Evolutionary conservation across 2,113 vertebrate genomes (phyloP), one percentile per base, ranked within the genome.

Genomic region (Eupsittula cactorum): DNA sequence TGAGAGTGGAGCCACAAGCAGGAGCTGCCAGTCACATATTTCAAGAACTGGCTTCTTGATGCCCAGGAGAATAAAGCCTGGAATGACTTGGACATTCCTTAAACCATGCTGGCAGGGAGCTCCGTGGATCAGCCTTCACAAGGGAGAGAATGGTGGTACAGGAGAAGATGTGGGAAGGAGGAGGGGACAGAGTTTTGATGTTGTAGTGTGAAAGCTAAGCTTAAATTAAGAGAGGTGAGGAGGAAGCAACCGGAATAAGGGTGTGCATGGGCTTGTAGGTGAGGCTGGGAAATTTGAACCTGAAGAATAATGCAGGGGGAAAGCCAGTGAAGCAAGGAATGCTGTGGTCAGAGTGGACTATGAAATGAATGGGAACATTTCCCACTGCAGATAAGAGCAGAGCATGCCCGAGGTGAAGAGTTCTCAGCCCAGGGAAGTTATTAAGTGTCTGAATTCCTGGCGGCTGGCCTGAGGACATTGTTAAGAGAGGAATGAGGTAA

Each of bases 401-500:
- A 44, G 69, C 49, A 29, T 75, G 67, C 62, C 73, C 0, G 1
- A 52, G 89, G 85, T 10, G 57, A 79, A 90, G 78, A 92, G 89
- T 17, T 84, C 91, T 90, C 82, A 91, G 90, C 74, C 84, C 70
- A 31, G 93, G 82, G 87, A 94, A 78, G 82, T 53, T 37, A 74
- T 50, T 82, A 92, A 80, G 53, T 13, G 75, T 33, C 90, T 63
- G 84, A 77, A 92, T 95, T 94, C 93, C 92, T 82, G 90, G 57
- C 59, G 6, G 57, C 81, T 92, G 85, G 88, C 85, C 88, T n/a
- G 74, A 83, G 92, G 65, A 91, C 74, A 17, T 37, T 60, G 78
- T 91, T 94, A 67, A 89, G 63, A 78, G 75, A 81, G 85, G 87
- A 74, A 81, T 90, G 85, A 92, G 90, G 84, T 63, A 75, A 94